Evolutionary conservation across 2,888 invertebrate species (phyloP), one percentile per base, ranked within the genome.

Genomic region (Tuberolachnus salignus): DNA sequence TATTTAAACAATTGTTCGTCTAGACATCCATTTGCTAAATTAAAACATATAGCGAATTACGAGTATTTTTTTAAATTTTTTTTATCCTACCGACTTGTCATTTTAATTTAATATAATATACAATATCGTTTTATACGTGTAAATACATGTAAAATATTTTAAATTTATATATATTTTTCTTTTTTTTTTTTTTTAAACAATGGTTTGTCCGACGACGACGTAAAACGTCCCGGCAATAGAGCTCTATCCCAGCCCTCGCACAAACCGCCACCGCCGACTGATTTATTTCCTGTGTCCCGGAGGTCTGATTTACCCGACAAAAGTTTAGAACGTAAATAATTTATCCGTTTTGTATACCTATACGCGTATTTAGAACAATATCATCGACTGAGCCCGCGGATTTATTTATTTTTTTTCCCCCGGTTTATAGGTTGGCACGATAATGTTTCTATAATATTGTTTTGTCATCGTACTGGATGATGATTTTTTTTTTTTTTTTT

Each of bases 241-340:
- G 34, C 34, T 3, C 3, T 34, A 34, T 4, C 34, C 34, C 34
- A 34, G 6, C 34, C 51, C 63, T 42, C 16, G 14, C 26, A 19
- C 16, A 63, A 49, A 49, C n/a, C n/a, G n/a, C 34, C 34, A 34
- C 34, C 34, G n/a, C 53, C 64, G 3, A 74, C 64, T 74, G 64
- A 74, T 74, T 74, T 74, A 74, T 74, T 64, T 73, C n/a, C 23
- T n/a, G 51, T 19, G 73, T 64, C 64, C 23, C 44, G n/a, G 21
- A 42, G 42, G 73, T 64, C 73, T 64, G 63, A 74, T 74, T 64
- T 64, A 23, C n/a, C 63, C 42, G 73, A 74, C 73, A 74, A 63
- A 74, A 74, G 63, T 74, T 74, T 53, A 63, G 73, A 64, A 23
- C n/a, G n/a, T 64, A 64, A 51, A 53, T 74, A 64, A 74, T 74